Base-by-base conservation (phyloP, 2,113 vertebrate genomes). In the Spea bombifrons region DNA sequence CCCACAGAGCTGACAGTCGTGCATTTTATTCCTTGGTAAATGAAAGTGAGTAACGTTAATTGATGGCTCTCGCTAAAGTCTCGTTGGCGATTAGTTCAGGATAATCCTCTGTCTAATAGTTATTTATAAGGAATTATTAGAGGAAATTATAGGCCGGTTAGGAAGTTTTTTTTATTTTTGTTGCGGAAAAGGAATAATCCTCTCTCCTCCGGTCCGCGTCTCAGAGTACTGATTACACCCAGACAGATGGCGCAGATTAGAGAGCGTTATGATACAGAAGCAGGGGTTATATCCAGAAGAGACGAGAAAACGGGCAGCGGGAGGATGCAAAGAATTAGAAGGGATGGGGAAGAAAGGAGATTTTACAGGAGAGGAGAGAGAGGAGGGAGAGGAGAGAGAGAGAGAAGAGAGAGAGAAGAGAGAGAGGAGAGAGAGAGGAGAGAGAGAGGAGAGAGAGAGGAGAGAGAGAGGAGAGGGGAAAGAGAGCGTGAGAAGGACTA, bases 181-280 rank as follows among this genome's bases (percentile, higher is more conserved):
- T 49, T 66, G 61, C 44, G 48, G 6, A 2, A 73, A n/a, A 79
- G 9, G 55, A 73, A 55, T 79, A 79, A 79, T 73, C 71, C 71
- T 65, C 43, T 15, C 13, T 12, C 44, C 57, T 64, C 8, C 30
- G 30, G 30, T 17, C 47, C 13, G 50, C 7, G 30, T 59, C 53
- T 73, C 30, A 52, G 57, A 52, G 46, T 77, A 59, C 70, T 73
- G 70, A 73, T 77, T 72, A 73, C 57, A 63, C 10, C 10, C 64
- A 68, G 64, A 73, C 70, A 78, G 75, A 78, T 76, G 78, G 78
- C 16, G 64, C 78, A 74, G 78, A 80, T 80, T 80, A 74, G 6
- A 68, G 78, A 57, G 64, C 10, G 64, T 57, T 47, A 80, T 77
- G 75, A 77, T 77, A 77, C 55, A 63, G n/a, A 48, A 70, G 66